Evolutionary conservation across 1,140 invertebrate species (phyloP).

Genomic region (Drosophila nebulosa): DNA sequence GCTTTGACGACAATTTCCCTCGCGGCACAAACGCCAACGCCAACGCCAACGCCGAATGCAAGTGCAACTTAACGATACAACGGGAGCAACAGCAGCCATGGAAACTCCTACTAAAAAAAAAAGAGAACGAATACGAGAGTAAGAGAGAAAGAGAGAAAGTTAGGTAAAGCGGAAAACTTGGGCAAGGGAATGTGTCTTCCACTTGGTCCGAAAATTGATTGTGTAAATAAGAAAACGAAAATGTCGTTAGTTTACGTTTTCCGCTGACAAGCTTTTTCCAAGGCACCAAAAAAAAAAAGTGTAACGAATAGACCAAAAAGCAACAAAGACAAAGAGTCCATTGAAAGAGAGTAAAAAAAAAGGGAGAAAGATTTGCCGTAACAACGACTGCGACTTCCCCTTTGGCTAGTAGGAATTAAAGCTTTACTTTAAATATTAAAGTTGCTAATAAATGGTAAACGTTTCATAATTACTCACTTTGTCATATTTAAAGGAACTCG

Average conservation of each 20-base stretch:
- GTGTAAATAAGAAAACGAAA: conserved; percentile 78
- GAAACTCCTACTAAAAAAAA: conserved; percentile 11
- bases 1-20: conserved; percentile 77
- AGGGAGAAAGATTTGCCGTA: conserved; percentile 14
- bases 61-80: conserved; percentile 49
- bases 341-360: background rate
- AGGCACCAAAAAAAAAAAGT: conserved; percentile 31
- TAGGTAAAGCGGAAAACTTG: background rate
- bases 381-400: background rate
- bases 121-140: background rate
- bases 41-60: conserved; percentile 34
- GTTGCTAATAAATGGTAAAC: conserved; percentile 18
- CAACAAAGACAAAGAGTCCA: conserved; percentile 3
- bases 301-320: background rate
- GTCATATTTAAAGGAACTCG: no score
- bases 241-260: conserved; percentile 78
- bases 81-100: conserved; percentile 16
- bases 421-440: background rate
- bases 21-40: conserved; percentile 63
- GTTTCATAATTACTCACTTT: no score
- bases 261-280: conserved; percentile 68
- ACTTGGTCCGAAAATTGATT: conserved; percentile 69
- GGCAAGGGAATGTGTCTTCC: conserved; percentile 16
- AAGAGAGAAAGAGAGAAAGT: background rate
- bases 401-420: background rate